Evolutionary conservation across 2,888 invertebrate genomes (phyloP).

Genomic region (Nemotelus pantherinus): DNA sequence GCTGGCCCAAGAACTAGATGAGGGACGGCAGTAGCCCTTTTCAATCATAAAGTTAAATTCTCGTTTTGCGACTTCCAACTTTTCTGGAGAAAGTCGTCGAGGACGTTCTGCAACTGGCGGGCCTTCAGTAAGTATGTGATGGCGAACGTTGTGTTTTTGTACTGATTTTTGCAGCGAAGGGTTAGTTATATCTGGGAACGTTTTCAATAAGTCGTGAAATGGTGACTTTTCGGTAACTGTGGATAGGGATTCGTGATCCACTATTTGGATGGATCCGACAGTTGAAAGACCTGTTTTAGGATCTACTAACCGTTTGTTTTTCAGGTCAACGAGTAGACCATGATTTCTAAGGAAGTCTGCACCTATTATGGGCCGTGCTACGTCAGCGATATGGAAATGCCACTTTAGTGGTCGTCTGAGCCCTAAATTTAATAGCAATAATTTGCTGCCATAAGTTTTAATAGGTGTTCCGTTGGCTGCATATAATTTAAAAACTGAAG

Average conservation of each 20-base stretch:
- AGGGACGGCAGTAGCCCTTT: slow-evolving; percentile 61
- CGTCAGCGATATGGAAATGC: slow-evolving; percentile 46
- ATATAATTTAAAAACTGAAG: neutral
- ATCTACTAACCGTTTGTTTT: slow-evolving; percentile 25
- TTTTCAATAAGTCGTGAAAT: neutral
- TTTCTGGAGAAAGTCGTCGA: slow-evolving; percentile 55
- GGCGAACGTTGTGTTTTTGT: neutral
- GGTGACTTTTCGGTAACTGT: no score
- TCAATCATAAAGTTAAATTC: slow-evolving; percentile 52
- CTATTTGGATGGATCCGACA: no score
- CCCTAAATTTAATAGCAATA: slow-evolving; percentile 39
- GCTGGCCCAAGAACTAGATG: slow-evolving; percentile 51
- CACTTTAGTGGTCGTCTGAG: slow-evolving; percentile 46
- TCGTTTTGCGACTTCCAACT: slow-evolving; percentile 43
- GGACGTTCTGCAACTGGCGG: slow-evolving; percentile 46
- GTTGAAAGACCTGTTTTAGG: neutral
- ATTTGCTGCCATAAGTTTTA: slow-evolving; percentile 35
- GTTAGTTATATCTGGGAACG: neutral
- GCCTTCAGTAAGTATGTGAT: slow-evolving; percentile 26
- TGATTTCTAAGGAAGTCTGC: slow-evolving; percentile 45
- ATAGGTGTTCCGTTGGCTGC: slow-evolving; percentile 22
- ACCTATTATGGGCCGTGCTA: slow-evolving; percentile 45
- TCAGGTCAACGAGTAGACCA: slow-evolving; percentile 45
- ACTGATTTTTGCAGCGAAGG: neutral
- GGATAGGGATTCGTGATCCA: no score